Percentiles rank a stretch among this genome's conserved stretches.
phyloP scores from a whole-genome alignment of 1,140 invertebrate genomes.

The Polypedilum vanderplanki region DNA sequence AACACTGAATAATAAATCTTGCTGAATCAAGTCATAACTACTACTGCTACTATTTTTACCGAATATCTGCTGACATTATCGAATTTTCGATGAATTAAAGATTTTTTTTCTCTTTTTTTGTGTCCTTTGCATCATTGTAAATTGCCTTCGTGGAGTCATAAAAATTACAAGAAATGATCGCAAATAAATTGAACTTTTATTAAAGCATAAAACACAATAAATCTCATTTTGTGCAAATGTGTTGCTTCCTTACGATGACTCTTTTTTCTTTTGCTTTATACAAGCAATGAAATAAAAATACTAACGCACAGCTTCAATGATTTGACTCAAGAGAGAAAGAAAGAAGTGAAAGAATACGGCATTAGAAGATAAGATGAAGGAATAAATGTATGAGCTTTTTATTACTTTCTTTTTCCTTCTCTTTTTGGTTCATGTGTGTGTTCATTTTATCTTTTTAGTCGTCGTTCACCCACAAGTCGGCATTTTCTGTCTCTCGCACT shows the following conservation, averaged over 20 bases:
- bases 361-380: not conserved
- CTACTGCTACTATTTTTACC: not conserved
- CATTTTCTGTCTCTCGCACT: too few species aligned
- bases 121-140: not conserved
- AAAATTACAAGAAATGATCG: constrained; percentile 5
- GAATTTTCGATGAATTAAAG: not conserved
- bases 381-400: constrained; percentile 19
- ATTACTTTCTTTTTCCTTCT: not conserved
- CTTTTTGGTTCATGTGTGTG: not conserved
- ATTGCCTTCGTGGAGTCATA: not conserved
- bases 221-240: not conserved
- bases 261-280: too few species aligned
- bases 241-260: too few species aligned
- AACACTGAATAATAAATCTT: constrained; percentile 19
- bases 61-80: not conserved
- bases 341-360: not conserved
- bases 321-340: too few species aligned
- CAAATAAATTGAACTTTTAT: constrained; percentile 19
- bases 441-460: not conserved
- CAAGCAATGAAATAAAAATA: too few species aligned
- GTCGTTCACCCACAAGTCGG: not conserved
- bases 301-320: too few species aligned
- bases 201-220: constrained; percentile 19
- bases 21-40: constrained; percentile 7
- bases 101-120: not conserved